Evolutionary conservation across 1,140 invertebrate species (phyloP).

Genomic region (Eumeta japonica): DNA sequence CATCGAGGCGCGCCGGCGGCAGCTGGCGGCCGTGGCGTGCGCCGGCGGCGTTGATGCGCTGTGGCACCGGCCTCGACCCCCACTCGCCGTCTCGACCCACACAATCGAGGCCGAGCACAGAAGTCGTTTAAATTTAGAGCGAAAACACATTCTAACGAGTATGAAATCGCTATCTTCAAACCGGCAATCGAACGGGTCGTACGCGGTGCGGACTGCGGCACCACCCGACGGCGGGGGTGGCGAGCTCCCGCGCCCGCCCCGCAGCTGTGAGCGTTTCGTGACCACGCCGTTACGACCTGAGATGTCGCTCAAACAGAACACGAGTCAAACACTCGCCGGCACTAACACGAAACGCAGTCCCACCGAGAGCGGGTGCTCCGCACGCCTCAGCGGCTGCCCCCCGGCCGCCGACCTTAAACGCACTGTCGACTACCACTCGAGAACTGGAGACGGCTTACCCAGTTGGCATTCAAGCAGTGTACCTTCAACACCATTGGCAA

Average conservation of each 20-base stretch:
- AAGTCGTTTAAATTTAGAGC: too few relatives aligned
- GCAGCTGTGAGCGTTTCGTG: conserved; percentile 42
- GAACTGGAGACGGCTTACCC: conserved; percentile 30
- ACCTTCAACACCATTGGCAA: conserved; percentile 17
- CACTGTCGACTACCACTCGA: conserved; percentile 26
- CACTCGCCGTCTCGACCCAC: conserved; percentile 33
- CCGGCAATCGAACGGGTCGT: too few relatives aligned
- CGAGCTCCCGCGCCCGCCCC: conserved; percentile 23
- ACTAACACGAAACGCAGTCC: too few relatives aligned
- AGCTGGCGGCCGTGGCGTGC: conserved; percentile 21
- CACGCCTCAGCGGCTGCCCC: conserved; percentile 25
- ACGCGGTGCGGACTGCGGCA: too few relatives aligned
- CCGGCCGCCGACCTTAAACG: conserved; percentile 18
- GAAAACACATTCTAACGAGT: too few relatives aligned
- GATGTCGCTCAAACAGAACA: too few relatives aligned
- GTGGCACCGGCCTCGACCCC: conserved; percentile 32
- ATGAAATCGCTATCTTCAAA: conserved; percentile 11
- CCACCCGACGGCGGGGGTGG: conserved; percentile 38
- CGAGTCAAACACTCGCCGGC: too few relatives aligned
- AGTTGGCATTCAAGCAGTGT: conserved; percentile 33
- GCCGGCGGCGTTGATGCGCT: conserved; percentile 32
- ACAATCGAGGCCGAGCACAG: too few relatives aligned
- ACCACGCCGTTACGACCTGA: too few relatives aligned
- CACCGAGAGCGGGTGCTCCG: conserved; percentile 20
- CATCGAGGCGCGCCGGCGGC: conserved; percentile 35